Evolutionary conservation across 2,888 invertebrate genomes (phyloP).

Genomic region (Ommatoiulus sabulosus): DNA sequence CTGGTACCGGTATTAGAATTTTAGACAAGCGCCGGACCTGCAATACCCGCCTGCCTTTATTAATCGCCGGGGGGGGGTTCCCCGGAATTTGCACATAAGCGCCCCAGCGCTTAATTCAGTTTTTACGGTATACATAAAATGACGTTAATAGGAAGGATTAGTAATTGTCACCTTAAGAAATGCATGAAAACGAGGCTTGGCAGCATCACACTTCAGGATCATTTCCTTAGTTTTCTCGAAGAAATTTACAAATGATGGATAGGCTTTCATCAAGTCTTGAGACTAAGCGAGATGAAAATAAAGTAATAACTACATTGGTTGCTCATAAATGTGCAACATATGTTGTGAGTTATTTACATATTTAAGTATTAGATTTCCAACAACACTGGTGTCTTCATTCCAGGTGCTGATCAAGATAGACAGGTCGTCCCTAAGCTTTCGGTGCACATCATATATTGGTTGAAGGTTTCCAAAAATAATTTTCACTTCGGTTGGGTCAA

Average conservation of each 20-base stretch:
- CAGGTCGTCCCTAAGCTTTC: constrained; percentile 77
- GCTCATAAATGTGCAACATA: background rate
- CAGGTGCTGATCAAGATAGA: constrained; percentile 79
- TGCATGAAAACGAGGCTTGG: constrained; percentile 96
- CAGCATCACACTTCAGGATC: constrained; percentile 88
- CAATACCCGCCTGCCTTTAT: too few species aligned
- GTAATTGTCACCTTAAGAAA: constrained; percentile 90
- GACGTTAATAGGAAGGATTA: background rate
- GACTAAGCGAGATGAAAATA: constrained; percentile 69
- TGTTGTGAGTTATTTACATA: constrained; percentile 70
- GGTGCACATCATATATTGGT: constrained; percentile 93
- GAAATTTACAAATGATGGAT: constrained; percentile 98
- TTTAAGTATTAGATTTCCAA: constrained; percentile 89
- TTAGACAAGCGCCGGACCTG: too few species aligned
- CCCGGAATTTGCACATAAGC: too few species aligned
- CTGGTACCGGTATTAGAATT: too few species aligned
- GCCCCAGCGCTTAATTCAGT: too few species aligned
- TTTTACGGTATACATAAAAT: too few species aligned
- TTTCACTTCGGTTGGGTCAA: constrained; percentile 92
- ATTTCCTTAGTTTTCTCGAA: constrained; percentile 97
- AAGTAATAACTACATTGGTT: background rate
- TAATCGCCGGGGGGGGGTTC: too few species aligned
- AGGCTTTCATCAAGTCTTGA: constrained; percentile 89
- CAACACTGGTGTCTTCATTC: constrained; percentile 87
- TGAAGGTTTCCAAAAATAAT: constrained; percentile 96